A percentile compares a stretch with the other conserved stretches of the same genome.
Evolutionary conservation across 1,140 invertebrate species (phyloP).

Genomic region (Calliphora vicina): DNA sequence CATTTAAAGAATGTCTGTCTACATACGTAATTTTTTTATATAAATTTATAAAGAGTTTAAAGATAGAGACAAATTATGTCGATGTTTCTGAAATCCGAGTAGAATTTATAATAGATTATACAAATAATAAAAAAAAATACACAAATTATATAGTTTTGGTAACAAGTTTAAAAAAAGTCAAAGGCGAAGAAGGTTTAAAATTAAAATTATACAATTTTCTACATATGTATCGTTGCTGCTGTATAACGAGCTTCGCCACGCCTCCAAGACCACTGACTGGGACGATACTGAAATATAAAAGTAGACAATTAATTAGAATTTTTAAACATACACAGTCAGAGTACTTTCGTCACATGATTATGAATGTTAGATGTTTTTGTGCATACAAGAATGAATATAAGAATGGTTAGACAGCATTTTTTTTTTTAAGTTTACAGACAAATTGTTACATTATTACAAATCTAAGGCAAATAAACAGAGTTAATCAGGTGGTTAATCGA

Average conservation of each 20-base stretch:
- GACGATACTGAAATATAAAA: slow-evolving; percentile 80
- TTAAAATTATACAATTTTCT: slow-evolving; percentile 42
- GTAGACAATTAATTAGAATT: background rate
- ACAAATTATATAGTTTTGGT: background rate
- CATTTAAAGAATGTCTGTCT: too few relatives aligned
- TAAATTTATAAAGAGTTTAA: too few relatives aligned
- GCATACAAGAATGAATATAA: too few relatives aligned
- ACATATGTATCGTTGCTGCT: slow-evolving; percentile 93
- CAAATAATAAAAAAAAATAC: background rate
- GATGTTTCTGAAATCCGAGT: background rate
- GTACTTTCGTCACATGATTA: too few relatives aligned
- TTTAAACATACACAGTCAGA: too few relatives aligned
- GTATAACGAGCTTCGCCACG: slow-evolving; percentile 90
- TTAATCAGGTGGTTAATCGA: too few relatives aligned
- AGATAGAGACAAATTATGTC: background rate
- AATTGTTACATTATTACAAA: too few relatives aligned
- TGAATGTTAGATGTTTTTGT: too few relatives aligned
- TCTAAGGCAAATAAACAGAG: too few relatives aligned
- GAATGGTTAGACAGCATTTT: too few relatives aligned
- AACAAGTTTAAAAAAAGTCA: slow-evolving; percentile 3
- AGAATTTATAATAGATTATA: background rate
- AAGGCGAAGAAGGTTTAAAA: slow-evolving; percentile 15
- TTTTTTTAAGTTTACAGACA: too few relatives aligned
- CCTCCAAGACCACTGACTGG: slow-evolving; percentile 90
- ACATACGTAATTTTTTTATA: too few relatives aligned